phyloP scores from a whole-genome alignment of 2,797 vertebrate species.

The Ispidina picta region DNA sequence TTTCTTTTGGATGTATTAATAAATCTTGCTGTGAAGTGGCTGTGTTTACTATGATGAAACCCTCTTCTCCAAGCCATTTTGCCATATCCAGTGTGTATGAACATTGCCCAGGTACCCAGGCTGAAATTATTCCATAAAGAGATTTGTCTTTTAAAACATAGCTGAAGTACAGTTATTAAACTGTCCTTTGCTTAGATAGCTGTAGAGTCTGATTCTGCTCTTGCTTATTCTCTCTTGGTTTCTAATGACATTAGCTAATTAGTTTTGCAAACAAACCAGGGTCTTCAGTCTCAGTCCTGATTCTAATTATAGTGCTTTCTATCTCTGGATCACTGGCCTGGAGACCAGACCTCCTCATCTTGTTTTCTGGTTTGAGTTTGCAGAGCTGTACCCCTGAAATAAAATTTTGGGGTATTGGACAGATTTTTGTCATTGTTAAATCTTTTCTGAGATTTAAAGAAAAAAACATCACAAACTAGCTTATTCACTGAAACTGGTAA shows the following conservation, averaged over 20 bases:
- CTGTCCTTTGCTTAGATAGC: conserved; percentile 20
- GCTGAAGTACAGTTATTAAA: conserved; percentile 44
- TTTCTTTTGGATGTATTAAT: conserved; percentile 99
- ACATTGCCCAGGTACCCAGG: neutral
- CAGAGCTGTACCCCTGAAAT: neutral
- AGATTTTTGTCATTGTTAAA: neutral
- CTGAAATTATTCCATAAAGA: conserved; percentile 13
- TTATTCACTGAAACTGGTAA: neutral
- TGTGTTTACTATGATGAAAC: conserved; percentile 50
- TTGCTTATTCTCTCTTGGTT: conserved; percentile 33
- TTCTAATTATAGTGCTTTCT: conserved; percentile 36
- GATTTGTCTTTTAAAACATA: neutral
- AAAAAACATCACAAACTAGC: neutral
- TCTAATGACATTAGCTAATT: conserved; percentile 53
- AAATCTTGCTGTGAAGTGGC: conserved; percentile 99
- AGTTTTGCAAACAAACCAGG: conserved; percentile 21
- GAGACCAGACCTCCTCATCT: neutral
- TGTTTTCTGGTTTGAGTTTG: neutral
- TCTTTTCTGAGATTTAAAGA: neutral
- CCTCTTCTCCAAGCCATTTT: conserved; percentile 21
- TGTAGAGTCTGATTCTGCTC: conserved; percentile 11
- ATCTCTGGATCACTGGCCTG: neutral
- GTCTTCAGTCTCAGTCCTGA: neutral
- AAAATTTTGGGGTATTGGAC: neutral
- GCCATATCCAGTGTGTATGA: neutral